A percentile compares a stretch with the other conserved stretches of the same genome.
Conservation (phyloP, 1,140 invertebrate genomes). For the Antheraea pernyi region DNA sequence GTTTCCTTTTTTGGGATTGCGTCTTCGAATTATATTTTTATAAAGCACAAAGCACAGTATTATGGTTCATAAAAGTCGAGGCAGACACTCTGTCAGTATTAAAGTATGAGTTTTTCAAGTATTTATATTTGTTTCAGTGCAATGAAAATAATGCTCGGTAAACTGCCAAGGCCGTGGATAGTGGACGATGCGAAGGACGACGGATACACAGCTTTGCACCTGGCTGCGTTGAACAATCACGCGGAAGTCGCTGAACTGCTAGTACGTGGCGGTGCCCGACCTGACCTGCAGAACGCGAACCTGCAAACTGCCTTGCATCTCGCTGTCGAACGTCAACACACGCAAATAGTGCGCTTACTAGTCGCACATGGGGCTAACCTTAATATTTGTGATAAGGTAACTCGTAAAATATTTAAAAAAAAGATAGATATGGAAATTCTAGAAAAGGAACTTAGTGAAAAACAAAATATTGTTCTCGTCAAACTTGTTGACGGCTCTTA, state of each 20-base stretch:
- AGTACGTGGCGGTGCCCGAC: constrained; percentile 92
- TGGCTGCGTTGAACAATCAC: constrained; percentile 98
- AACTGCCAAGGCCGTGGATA: constrained; percentile 96
- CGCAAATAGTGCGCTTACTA: constrained; percentile 95
- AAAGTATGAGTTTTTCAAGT: neutral
- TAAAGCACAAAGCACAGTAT: no score
- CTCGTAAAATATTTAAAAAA: constrained; percentile 5
- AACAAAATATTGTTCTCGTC: no score
- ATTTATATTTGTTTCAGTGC: constrained; percentile 84
- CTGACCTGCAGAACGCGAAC: constrained; percentile 97
- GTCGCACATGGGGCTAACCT: constrained; percentile 95
- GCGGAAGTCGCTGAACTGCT: constrained; percentile 97
- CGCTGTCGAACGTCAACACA: constrained; percentile 96
- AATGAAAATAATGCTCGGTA: constrained; percentile 94
- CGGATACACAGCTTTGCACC: constrained; percentile 97
- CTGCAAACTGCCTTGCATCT: constrained; percentile 97
- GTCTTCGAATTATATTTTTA: neutral
- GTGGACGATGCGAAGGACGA: constrained; percentile 99
- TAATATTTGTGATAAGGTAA: constrained; percentile 94
- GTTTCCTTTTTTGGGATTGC: no score
- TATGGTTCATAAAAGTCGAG: no score
- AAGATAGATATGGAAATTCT: no score
- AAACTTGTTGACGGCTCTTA: no score
- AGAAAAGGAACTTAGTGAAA: neutral
- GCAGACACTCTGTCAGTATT: neutral